Evolutionary conservation across 2,888 invertebrate species (phyloP).

Genomic region (Abscondita cerata): DNA sequence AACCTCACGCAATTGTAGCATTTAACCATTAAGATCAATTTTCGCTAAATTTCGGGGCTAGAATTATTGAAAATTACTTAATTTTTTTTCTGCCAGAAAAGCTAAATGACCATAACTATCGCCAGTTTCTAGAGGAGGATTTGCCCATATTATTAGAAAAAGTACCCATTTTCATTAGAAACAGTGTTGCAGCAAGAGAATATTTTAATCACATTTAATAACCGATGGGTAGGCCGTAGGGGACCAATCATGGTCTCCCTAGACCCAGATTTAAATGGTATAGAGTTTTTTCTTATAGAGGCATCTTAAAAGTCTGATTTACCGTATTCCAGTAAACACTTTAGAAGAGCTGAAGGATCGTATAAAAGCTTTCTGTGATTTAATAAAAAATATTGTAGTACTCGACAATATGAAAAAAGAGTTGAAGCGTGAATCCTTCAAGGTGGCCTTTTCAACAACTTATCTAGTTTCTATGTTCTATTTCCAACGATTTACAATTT

Average conservation of each 20-base stretch:
- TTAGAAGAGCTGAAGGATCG: too few relatives aligned
- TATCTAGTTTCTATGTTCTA: not conserved
- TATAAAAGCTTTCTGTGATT: too few relatives aligned
- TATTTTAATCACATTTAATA: not conserved
- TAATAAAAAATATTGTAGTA: not conserved
- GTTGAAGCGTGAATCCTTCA: too few relatives aligned
- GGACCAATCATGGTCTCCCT: not conserved
- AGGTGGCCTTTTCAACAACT: too few relatives aligned
- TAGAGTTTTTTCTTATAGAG: too few relatives aligned
- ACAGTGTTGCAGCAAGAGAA: not conserved
- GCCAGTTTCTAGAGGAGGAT: conserved; percentile 23
- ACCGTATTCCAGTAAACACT: too few relatives aligned
- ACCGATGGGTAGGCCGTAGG: too few relatives aligned
- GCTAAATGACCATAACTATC: conserved; percentile 19
- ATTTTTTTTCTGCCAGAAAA: conserved; percentile 3
- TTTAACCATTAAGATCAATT: too few relatives aligned
- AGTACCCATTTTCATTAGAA: conserved; percentile 5
- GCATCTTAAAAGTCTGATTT: not conserved
- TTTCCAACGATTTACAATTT: too few relatives aligned
- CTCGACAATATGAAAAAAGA: not conserved
- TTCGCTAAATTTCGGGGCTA: too few relatives aligned
- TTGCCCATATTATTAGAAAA: conserved; percentile 15
- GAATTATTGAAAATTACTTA: conserved; percentile 18
- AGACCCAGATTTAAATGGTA: not conserved
- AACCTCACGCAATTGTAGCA: too few relatives aligned